A percentile compares a stretch with the other conserved stretches of the same genome.
phyloP scores from a whole-genome alignment of 1,140 invertebrate genomes.

The Caenorhabditis briggsae region DNA sequence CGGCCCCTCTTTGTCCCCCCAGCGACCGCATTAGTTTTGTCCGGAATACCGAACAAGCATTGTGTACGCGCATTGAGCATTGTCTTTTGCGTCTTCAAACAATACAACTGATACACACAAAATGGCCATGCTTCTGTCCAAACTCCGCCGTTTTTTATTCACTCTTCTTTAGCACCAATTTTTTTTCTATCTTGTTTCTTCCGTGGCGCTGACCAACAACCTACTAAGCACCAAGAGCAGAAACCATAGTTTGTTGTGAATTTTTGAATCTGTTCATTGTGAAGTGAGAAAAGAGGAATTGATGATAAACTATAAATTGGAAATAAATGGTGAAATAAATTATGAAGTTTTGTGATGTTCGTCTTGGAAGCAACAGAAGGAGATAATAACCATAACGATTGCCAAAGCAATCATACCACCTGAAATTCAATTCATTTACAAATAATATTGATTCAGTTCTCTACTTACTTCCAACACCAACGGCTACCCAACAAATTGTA shows the following conservation, averaged over 20 bases:
- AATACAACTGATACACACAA: constrained; percentile 43
- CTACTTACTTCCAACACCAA: constrained; percentile 59
- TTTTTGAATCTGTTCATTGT: background rate
- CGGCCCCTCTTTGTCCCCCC: constrained; percentile 27
- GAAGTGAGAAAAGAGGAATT: background rate
- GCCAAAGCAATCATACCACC: constrained; percentile 56
- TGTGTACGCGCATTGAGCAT: constrained; percentile 24
- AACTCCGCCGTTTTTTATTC: constrained; percentile 28
- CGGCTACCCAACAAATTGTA: constrained; percentile 59
- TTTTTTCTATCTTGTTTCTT: background rate
- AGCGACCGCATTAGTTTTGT: constrained; percentile 35
- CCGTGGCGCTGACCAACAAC: constrained; percentile 39
- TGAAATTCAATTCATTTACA: too few species aligned
- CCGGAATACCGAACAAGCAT: constrained; percentile 53
- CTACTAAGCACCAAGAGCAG: constrained; percentile 32
- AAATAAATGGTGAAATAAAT: background rate
- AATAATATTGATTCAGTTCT: too few species aligned
- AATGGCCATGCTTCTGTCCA: constrained; percentile 8
- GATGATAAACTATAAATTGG: background rate
- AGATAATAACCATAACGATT: constrained; percentile 56
- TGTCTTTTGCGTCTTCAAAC: constrained; percentile 48
- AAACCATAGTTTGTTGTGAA: constrained; percentile 31
- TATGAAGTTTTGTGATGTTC: constrained; percentile 44
- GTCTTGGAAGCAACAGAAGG: constrained; percentile 46
- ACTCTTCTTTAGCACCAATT: too few species aligned